Conservation (phyloP, 1,140 invertebrate genomes). For the Propsilocerus akamusi region DNA sequence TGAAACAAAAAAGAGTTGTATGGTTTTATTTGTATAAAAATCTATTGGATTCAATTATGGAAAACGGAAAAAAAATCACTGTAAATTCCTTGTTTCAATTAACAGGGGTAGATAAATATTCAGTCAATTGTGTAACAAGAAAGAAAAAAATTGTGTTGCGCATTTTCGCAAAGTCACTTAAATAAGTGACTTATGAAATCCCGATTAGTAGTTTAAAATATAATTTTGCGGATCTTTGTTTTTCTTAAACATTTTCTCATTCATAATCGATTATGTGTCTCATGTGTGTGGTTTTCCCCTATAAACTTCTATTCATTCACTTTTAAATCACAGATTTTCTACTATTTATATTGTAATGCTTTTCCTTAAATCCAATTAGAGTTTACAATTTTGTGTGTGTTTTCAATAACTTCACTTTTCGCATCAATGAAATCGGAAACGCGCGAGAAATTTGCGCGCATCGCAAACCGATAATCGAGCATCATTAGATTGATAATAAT, state of each 20-base stretch:
- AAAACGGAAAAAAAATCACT: neutral
- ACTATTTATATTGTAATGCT: neutral
- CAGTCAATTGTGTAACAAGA: constrained; percentile 3
- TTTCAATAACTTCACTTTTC: too few relatives aligned
- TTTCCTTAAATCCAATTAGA: constrained; percentile 1
- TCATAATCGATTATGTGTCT: too few relatives aligned
- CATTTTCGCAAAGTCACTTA: too few relatives aligned
- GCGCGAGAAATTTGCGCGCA: constrained; percentile 11
- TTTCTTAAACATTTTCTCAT: too few relatives aligned
- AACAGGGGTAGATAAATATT: neutral
- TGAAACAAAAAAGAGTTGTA: neutral
- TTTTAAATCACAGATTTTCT: constrained; percentile 2
- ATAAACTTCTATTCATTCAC: too few relatives aligned
- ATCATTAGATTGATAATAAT: constrained; percentile 23
- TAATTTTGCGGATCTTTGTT: neutral
- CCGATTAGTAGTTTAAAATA: too few relatives aligned
- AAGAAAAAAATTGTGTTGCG: too few relatives aligned
- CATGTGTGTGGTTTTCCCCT: too few relatives aligned
- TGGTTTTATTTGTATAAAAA: too few relatives aligned
- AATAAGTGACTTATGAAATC: too few relatives aligned
- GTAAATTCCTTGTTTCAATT: neutral
- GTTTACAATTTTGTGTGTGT: neutral
- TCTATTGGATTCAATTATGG: neutral
- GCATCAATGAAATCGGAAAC: too few relatives aligned
- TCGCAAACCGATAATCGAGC: constrained; percentile 20